Conservation (phyloP, 2,888 invertebrate species). For the Nasonia oneida region DNA sequence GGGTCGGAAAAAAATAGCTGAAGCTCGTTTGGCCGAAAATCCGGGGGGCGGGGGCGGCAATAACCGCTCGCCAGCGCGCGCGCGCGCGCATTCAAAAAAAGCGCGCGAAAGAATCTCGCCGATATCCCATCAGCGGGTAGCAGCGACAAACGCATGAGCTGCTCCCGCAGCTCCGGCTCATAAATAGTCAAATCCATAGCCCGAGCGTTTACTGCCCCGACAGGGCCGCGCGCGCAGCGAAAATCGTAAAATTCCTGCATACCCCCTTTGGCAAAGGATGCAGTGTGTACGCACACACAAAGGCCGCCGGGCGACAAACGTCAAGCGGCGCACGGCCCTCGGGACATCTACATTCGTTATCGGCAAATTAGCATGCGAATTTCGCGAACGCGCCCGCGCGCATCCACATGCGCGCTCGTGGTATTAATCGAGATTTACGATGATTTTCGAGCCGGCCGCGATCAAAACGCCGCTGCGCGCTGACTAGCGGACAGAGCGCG, state of each 20-base stretch:
- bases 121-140: conserved; percentile 14
- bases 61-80: background rate
- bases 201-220: conserved; percentile 26
- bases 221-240: conserved; percentile 2
- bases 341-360: conserved; percentile 54
- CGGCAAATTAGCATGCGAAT: conserved; percentile 60
- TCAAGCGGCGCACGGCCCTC: conserved; percentile 24
- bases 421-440: conserved; percentile 60
- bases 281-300: background rate
- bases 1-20: background rate
- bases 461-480: conserved; percentile 27
- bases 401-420: background rate
- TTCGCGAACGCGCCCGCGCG: conserved; percentile 11
- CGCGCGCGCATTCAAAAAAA: background rate
- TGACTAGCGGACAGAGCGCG: conserved; percentile 21
- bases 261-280: conserved; percentile 23
- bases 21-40: background rate
- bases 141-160: background rate
- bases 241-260: conserved; percentile 54
- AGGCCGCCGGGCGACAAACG: conserved; percentile 36
- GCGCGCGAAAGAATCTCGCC: background rate
- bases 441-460: conserved; percentile 48
- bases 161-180: conserved; percentile 2
- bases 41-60: background rate
- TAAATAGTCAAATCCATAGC: conserved; percentile 24